phyloP scores from a whole-genome alignment of 2,113 vertebrate genomes.

The Pelodiscus sinensis region DNA sequence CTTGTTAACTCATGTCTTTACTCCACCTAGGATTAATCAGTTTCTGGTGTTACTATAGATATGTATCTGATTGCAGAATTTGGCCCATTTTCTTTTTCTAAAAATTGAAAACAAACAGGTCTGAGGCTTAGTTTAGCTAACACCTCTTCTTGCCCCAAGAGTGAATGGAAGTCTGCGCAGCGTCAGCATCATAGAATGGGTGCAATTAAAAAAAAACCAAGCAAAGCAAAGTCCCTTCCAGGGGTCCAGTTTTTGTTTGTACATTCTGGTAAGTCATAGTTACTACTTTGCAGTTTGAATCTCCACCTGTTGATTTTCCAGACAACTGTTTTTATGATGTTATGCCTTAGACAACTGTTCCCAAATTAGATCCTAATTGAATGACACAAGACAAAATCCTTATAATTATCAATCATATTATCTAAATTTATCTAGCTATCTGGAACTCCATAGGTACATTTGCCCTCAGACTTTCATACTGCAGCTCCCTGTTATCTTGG shows the following conservation, averaged over 20 bases:
- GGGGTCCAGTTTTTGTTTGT: background rate
- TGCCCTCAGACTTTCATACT: background rate
- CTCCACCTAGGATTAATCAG: background rate
- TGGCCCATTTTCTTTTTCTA: background rate
- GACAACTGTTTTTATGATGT: background rate
- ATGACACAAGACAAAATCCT: background rate
- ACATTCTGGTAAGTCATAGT: background rate
- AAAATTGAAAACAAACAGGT: background rate
- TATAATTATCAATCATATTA: background rate
- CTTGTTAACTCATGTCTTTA: background rate
- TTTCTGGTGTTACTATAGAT: background rate
- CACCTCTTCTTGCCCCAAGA: background rate
- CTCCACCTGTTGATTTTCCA: rapidly evolving
- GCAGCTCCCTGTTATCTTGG: background rate
- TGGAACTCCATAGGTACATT: background rate
- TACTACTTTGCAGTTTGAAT: background rate
- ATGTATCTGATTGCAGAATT: background rate
- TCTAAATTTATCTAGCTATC: background rate
- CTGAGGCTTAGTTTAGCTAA: background rate
- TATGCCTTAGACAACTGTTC: background rate
- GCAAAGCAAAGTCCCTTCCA: rapidly evolving
- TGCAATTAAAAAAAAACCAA: background rate
- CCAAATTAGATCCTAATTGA: background rate
- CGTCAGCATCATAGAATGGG: background rate
- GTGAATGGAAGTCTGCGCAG: rapidly evolving